These are phyloP conservation scores for Cremastobaeus sp. DNA, from an alignment of 2,888 invertebrate species.

Conservation along the genomic window DNA sequence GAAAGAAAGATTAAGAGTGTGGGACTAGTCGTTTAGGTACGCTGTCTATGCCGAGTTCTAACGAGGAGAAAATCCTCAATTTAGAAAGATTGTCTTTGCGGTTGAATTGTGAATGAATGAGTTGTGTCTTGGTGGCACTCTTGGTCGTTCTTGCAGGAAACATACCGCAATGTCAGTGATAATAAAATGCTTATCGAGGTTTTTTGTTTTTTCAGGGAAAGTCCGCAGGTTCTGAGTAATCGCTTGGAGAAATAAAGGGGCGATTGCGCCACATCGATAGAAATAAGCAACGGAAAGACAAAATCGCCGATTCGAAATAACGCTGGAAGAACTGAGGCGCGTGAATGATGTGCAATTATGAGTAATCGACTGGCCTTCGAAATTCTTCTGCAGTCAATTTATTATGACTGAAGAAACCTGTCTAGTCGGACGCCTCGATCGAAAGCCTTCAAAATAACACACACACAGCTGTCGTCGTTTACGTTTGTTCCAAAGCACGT, in stretches of 20 bases:
- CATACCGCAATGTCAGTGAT: slow-evolving; percentile 29
- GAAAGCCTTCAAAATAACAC: slow-evolving; percentile 8
- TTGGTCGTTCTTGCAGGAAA: slow-evolving; percentile 14
- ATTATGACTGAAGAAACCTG: slow-evolving; percentile 38
- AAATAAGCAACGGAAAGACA: background rate
- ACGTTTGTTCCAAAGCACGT: too few relatives aligned
- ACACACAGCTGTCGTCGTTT: too few relatives aligned
- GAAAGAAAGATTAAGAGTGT: too few relatives aligned
- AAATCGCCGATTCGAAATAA: slow-evolving; percentile 18
- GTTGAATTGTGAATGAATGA: too few relatives aligned
- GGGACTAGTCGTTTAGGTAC: too few relatives aligned
- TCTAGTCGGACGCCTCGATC: slow-evolving; percentile 6
- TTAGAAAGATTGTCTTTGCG: too few relatives aligned
- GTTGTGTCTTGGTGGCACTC: background rate
- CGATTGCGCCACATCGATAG: background rate
- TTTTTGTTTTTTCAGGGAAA: slow-evolving; percentile 27
- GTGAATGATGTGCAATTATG: slow-evolving; percentile 47
- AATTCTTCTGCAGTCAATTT: slow-evolving; percentile 38
- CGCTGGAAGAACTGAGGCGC: slow-evolving; percentile 14
- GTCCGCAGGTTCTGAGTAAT: background rate
- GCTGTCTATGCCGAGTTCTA: too few relatives aligned
- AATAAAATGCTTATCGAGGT: slow-evolving; percentile 27
- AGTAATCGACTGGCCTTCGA: slow-evolving; percentile 55
- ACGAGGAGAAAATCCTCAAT: too few relatives aligned
- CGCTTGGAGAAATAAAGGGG: background rate